phyloP scores from a whole-genome alignment of 30 jellyfish, hydroid and myxozoan genomes.

The Hydractinia symbiolongicarpus region DNA sequence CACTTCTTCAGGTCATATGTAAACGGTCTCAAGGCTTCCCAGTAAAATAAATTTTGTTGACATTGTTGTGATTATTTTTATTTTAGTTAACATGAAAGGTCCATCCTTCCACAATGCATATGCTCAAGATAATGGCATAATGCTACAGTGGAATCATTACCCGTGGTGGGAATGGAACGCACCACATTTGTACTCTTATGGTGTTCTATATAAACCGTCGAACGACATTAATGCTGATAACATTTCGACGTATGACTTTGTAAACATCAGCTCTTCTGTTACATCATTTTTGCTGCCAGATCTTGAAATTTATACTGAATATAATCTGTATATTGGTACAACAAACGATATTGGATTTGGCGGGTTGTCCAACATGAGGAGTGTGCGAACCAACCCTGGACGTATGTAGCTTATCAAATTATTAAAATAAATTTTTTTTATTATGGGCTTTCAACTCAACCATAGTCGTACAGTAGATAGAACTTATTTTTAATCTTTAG shows the following conservation, averaged over 20 bases:
- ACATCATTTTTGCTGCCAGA: not conserved
- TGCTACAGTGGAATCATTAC: not conserved
- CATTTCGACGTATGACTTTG: not conserved
- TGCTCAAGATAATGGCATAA: too few species aligned
- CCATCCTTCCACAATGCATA: too few species aligned
- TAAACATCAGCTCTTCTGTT: not conserved
- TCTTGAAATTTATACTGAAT: not conserved
- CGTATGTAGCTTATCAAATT: not conserved
- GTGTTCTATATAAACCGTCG: not conserved
- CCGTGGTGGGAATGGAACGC: not conserved
- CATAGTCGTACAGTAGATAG: not conserved
- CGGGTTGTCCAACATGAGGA: not conserved
- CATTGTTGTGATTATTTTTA: too few species aligned
- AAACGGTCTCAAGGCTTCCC: too few species aligned
- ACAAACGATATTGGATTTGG: slow-evolving; percentile 10
- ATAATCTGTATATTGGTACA: not conserved
- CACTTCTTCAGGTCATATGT: too few species aligned
- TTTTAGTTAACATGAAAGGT: too few species aligned
- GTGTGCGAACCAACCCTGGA: not conserved
- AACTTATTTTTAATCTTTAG: not conserved
- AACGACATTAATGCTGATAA: not conserved
- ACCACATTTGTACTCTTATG: not conserved
- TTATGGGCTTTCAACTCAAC: not conserved
- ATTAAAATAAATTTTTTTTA: not conserved
- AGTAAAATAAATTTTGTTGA: too few species aligned